A percentile compares a stretch with the other conserved stretches of the same genome.
These are phyloP conservation scores for Sebastiscus tertius DNA, from an alignment of 2,797 vertebrate genomes.

Conservation along the genomic window DNA sequence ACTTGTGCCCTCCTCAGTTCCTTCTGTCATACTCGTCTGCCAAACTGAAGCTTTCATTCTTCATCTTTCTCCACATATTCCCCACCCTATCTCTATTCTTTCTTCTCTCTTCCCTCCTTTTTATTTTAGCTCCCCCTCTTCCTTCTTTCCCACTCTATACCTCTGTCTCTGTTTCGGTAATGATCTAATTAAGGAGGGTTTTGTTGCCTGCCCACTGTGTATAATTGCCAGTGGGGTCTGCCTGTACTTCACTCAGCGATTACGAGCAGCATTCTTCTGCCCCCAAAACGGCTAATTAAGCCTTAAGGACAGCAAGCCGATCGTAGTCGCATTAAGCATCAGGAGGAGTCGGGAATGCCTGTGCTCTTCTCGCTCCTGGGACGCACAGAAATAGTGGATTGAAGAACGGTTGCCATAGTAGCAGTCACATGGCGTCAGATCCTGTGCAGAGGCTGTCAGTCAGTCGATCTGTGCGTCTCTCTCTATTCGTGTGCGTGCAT, in stretches of 20 bases:
- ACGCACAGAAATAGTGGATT: conserved; percentile 29
- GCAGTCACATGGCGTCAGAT: conserved; percentile 68
- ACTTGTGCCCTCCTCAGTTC: neutral
- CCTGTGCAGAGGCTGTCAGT: conserved; percentile 62
- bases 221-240: conserved; percentile 71
- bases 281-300: conserved; percentile 77
- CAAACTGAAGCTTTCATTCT: neutral
- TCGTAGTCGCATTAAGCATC: conserved; percentile 54
- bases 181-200: conserved; percentile 77
- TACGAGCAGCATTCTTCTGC: conserved; percentile 70
- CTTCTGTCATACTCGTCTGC: neutral
- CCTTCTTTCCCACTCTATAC: conserved; percentile 25
- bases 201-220: conserved; percentile 72
- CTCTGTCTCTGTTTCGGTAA: conserved; percentile 46
- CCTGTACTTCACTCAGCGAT: conserved; percentile 72
- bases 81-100: neutral
- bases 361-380: conserved; percentile 46
- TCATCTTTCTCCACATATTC: neutral
- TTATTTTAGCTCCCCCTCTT: neutral
- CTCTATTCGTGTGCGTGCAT: conserved; percentile 10
- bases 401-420: conserved; percentile 65
- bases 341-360: conserved; percentile 54
- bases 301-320: conserved; percentile 73
- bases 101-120: neutral
- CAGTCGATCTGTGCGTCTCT: conserved; percentile 16